Conservation (phyloP, 2,888 invertebrate species). For the Acronicta aceris region DNA sequence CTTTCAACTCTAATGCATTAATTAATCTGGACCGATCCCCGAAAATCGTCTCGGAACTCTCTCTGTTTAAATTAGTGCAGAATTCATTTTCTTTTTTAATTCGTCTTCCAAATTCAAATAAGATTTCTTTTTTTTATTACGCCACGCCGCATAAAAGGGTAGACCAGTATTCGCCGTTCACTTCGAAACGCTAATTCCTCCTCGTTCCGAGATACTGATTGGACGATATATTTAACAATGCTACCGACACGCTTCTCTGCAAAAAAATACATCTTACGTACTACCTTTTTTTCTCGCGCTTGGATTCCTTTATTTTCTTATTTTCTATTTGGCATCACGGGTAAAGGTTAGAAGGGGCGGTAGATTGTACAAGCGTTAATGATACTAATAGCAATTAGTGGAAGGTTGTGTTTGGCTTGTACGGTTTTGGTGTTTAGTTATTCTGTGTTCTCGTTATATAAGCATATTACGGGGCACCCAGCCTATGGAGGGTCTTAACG, state of each 20-base stretch:
- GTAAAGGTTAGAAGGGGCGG: slow-evolving; percentile 72
- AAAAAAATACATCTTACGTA: slow-evolving; percentile 86
- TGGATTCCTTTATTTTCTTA: slow-evolving; percentile 83
- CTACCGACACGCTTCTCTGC: slow-evolving; percentile 83
- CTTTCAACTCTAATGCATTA: slow-evolving; percentile 82
- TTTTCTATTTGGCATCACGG: slow-evolving; percentile 70
- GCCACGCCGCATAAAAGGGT: slow-evolving; percentile 84
- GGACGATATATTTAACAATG: slow-evolving; percentile 89
- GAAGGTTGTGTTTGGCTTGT: slow-evolving; percentile 84
- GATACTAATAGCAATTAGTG: slow-evolving; percentile 80
- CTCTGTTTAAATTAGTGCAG: slow-evolving; percentile 86
- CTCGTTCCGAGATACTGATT: slow-evolving; percentile 85
- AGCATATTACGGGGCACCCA: slow-evolving; percentile 83
- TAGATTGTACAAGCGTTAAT: slow-evolving; percentile 75
- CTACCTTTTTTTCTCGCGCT: slow-evolving; percentile 79
- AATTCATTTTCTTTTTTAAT: slow-evolving; percentile 88
- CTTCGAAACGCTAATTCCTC: slow-evolving; percentile 84
- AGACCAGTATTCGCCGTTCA: slow-evolving; percentile 79
- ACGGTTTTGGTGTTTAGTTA: slow-evolving; percentile 75
- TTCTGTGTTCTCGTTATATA: slow-evolving; percentile 73
- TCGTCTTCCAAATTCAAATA: slow-evolving; percentile 88
- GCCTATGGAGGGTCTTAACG: slow-evolving; percentile 86
- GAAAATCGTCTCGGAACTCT: slow-evolving; percentile 82
- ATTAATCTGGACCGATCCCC: slow-evolving; percentile 81
- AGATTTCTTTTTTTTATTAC: slow-evolving; percentile 85